These are phyloP conservation scores for Sialis lutaria DNA, from an alignment of 2,888 invertebrate genomes.

Conservation along the genomic window DNA sequence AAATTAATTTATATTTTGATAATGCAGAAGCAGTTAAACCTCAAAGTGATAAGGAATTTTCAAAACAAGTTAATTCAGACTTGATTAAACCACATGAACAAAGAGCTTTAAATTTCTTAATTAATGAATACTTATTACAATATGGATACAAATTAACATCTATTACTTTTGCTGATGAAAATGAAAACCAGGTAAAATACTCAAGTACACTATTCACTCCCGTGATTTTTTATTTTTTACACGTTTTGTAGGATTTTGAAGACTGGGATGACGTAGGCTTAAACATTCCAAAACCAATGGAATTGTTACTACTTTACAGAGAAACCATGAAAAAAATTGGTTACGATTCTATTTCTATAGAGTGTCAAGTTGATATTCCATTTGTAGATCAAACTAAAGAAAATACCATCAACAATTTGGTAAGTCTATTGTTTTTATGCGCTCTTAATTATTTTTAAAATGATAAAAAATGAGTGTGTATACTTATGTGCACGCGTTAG, in stretches of 20 bases:
- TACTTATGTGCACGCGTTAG: too few relatives aligned
- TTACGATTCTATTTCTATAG: slow-evolving; percentile 19
- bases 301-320: slow-evolving; percentile 49
- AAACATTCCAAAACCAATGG: slow-evolving; percentile 66
- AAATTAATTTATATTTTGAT: too few relatives aligned
- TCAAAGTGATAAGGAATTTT: not conserved
- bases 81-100: slow-evolving; percentile 65
- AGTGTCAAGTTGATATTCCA: slow-evolving; percentile 30
- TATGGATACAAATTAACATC: slow-evolving; percentile 73
- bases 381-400: slow-evolving; percentile 18
- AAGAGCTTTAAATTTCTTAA: slow-evolving; percentile 67
- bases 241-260: slow-evolving; percentile 52
- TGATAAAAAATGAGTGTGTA: too few relatives aligned
- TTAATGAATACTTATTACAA: slow-evolving; percentile 67
- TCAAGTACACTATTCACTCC: not conserved
- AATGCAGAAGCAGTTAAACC: slow-evolving; percentile 23
- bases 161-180: slow-evolving; percentile 82
- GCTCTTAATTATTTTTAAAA: not conserved
- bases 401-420: slow-evolving; percentile 14
- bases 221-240: not conserved
- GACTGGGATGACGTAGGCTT: slow-evolving; percentile 86
- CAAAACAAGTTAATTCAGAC: slow-evolving; percentile 21
- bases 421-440: slow-evolving; percentile 9
- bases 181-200: slow-evolving; percentile 55
- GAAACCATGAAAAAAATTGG: slow-evolving; percentile 33